Conservation (phyloP, 2,888 invertebrate species). For the Sympetrum striolatum region DNA sequence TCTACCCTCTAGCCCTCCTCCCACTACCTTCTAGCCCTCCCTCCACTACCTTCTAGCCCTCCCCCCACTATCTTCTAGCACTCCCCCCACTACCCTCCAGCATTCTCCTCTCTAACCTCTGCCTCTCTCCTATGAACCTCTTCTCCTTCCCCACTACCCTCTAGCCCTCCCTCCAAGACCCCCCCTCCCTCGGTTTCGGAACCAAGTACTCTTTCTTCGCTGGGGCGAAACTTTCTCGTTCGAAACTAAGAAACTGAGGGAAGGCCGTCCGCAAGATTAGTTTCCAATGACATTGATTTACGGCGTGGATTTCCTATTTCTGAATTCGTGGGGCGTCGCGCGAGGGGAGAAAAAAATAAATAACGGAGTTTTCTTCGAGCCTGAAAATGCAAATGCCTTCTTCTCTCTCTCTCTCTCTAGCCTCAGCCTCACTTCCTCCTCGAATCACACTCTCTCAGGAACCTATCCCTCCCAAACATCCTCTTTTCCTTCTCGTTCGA, state of each 20-base stretch:
- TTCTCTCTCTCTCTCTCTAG: background rate
- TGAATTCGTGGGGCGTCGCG: background rate
- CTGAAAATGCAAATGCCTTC: background rate
- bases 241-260: constrained; percentile 36
- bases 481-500: background rate
- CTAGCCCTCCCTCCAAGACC: background rate
- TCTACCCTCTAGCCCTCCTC: too few species aligned
- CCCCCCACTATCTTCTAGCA: too few species aligned
- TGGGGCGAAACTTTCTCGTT: background rate
- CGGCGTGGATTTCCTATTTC: background rate
- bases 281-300: constrained; percentile 44
- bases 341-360: background rate
- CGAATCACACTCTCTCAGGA: background rate
- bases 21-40: too few species aligned
- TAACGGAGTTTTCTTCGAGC: background rate
- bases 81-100: too few species aligned
- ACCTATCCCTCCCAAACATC: background rate
- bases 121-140: too few species aligned
- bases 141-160: background rate
- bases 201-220: background rate
- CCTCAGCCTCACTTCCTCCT: background rate
- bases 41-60: too few species aligned
- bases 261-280: constrained; percentile 20
- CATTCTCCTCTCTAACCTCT: too few species aligned
- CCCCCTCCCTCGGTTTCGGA: too few species aligned